Base-by-base conservation (phyloP, 2,113 vertebrate species). In the Stegastes partitus region DNA sequence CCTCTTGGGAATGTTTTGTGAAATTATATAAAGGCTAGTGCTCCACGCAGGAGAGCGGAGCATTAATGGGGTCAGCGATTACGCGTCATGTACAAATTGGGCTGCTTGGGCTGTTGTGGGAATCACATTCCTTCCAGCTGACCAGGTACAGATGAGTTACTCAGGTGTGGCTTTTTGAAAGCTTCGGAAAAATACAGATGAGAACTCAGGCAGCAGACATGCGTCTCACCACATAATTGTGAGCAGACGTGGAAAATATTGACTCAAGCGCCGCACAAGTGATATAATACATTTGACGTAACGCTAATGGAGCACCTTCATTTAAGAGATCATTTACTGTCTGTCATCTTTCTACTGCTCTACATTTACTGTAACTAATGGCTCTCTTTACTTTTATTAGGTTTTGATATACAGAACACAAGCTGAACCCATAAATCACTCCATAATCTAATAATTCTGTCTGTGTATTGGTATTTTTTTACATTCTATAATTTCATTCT, bases 141-240 rank as follows among this genome's bases (percentile, higher is more conserved):
- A 83, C 51, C 68, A 77, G 74, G 39, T 85, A 68, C 79, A 78
- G 79, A 84, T 79, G 68, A 87, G 76, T 56, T 78, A 57, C 67
- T 89, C 84, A 83, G 87, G 82, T 90, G 87, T 83, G 68, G 47
- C 69, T 22, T 10, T 65, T 28, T 37, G 56, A 73, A 64, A 75
- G 72, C 75, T 63, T 44, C 73, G 57, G 64, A 42, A 75, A 58
- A 28, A 62, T 64, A 57, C 74, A 73, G 68, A 81, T 53, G 77
- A 75, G 68, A 39, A 65, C 3, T 3, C 67, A n/a, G 66, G 23
- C 42, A 63, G 65, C 64, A 84, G 75, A 82, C 63, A 31, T 66
- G 34, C 26, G 54, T 69, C 62, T 74, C 54, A 31, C 44, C 58
- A 44, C 68, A 64, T 66, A 67, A 55, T n/a, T 67, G 74, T 19